Base-by-base conservation (phyloP, 2,888 invertebrate species). In the Drosophila pegasa region DNA sequence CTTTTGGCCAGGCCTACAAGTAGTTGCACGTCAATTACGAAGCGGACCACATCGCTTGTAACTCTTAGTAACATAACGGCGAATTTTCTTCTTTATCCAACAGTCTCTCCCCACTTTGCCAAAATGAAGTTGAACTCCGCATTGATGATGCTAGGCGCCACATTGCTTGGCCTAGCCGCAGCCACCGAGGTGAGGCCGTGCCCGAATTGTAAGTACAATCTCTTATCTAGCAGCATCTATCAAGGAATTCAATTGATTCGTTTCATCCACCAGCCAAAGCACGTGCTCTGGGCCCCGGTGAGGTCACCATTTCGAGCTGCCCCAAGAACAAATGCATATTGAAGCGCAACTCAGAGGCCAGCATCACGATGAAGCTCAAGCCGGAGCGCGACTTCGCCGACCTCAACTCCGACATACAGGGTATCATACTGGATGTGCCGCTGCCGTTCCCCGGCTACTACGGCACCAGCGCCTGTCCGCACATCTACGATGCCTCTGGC, bases 381-480 rank as follows among this genome's bases (percentile, higher is more conserved):
- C 94, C 96, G 59, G 93, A 93, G 0, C 90, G 91, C 14, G 94
- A 95, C 71, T 85, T 94, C n/a, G 59, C 88, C 0, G 91, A 90
- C 0, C 56, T 96, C 47, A 93, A 56, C 45, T 95, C 95, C 65
- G 90, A 92, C 9, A 96, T 97, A 7, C 91, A 91, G 68, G 97
- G 95, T 0, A 92, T 93, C 0, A 93, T 96, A 18, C 88, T 94
- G 2, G 94, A 94, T 0, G 88, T 96, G 0, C 93, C 94, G 0
- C 86, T 97, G 54, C 97, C 97, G 0, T 97, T 96, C 89, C 88
- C 96, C 10, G 97, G 97, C 9, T 96, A 96, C 14, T 95, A 97
- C 89, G 95, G 95, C 12, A 93, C 92, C 25, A 93, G 94, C 54
- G 94, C 96, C 31, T 97, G 97, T 83, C 93, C 93, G 22, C 94